Conservation (phyloP, 2,888 invertebrate species). For the Acleris cristana region DNA sequence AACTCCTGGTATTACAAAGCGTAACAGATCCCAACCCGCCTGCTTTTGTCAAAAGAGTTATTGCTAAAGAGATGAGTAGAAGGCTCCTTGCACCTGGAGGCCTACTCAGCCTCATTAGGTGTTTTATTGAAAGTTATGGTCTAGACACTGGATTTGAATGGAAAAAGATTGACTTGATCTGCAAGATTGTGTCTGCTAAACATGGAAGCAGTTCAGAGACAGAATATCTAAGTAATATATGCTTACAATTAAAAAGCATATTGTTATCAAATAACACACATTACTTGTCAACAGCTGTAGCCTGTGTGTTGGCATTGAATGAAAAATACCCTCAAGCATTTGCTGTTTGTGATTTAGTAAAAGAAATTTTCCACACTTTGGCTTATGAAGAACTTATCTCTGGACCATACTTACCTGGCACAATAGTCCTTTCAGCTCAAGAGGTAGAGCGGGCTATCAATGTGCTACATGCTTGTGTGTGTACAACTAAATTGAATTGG, state of each 20-base stretch:
- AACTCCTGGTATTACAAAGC: conserved; percentile 87
- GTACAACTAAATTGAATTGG: conserved; percentile 58
- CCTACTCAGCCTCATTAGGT: conserved; percentile 85
- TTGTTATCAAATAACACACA: conserved; percentile 69
- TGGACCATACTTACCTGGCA: conserved; percentile 59
- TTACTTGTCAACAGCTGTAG: conserved; percentile 77
- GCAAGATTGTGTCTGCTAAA: conserved; percentile 84
- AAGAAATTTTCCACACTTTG: conserved; percentile 60
- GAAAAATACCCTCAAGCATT: conserved; percentile 74
- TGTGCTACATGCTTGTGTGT: conserved; percentile 65
- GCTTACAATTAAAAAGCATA: conserved; percentile 79
- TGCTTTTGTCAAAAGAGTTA: conserved; percentile 85
- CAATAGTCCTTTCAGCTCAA: conserved; percentile 63
- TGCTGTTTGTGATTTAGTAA: conserved; percentile 56
- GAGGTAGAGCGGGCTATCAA: conserved; percentile 69
- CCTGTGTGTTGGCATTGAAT: conserved; percentile 81
- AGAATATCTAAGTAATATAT: conserved; percentile 82
- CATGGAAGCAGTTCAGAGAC: conserved; percentile 71
- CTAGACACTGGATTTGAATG: conserved; percentile 85
- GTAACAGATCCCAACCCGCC: conserved; percentile 78
- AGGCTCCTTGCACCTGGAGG: conserved; percentile 86
- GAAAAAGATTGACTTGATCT: conserved; percentile 87
- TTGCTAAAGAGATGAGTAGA: conserved; percentile 84
- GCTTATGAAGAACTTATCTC: conserved; percentile 51
- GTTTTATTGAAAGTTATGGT: conserved; percentile 84